Base-by-base conservation (phyloP, 2,113 vertebrate genomes). In the Psittacula cyanocephala region DNA sequence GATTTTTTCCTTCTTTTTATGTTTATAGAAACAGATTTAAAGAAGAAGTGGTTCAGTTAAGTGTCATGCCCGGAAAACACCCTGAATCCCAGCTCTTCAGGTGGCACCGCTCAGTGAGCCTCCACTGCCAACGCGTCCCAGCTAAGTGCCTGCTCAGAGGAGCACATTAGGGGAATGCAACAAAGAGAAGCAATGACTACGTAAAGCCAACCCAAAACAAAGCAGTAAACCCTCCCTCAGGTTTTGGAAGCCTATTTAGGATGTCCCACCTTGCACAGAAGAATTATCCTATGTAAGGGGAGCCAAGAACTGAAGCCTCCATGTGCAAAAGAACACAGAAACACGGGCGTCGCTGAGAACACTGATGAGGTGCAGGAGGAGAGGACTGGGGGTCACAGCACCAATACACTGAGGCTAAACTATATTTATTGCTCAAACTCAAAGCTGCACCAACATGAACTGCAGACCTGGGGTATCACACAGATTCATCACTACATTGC, bases 281-380 rank as follows among this genome's bases (percentile, higher is more conserved):
- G 19, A 14, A 57, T 12, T 50, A 39, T 43, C 15, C 31, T 16
- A 10, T 5, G 15, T 37, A 50, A 63, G 13, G 9, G 9, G 4
- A 37, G 68, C 13, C 35, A 69, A 25, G 62, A 68, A 89, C 27
- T 10, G 46, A 52, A 67, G 67, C 10, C 13, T 84, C 46, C 9
- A 22, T 1, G 12, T 6, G 3, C 62, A 46, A 41, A 17, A 46
- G 43, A 67, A 43, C 10, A 7, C 18, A 39, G 43, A 18, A 78
- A 39, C 33, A 17, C 10, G 2, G 1, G 17, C 0, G 0, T 13
- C 6, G 8, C 25, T 1, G 5, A 39, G 10, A 62, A 13, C 6
- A 18, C n/a, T 47, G 65, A 22, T 8, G 11, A 5, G 20, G 22
- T 47, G 22, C 41, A 52, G 52, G 22, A 55, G 37, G 57, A 79